phyloP scores from a whole-genome alignment of 2,113 vertebrate species.

The Morone chrysops region DNA sequence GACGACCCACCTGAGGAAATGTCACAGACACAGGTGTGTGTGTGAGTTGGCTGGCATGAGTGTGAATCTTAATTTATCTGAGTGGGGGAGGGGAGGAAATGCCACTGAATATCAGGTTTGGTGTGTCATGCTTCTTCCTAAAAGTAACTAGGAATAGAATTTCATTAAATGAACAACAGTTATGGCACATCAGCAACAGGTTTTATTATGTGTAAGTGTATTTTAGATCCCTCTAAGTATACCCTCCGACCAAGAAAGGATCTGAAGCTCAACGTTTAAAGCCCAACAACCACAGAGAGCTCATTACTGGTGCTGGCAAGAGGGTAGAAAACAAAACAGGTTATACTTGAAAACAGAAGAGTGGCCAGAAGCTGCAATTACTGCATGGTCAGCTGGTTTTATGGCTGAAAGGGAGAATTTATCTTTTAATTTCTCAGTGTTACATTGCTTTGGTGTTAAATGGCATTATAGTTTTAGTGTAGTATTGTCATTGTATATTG shows the following conservation, averaged over 20 bases:
- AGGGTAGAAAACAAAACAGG: constrained; percentile 41
- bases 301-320: constrained; percentile 46
- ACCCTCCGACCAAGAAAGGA: constrained; percentile 16
- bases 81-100: not conserved
- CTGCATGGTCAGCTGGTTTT: not conserved
- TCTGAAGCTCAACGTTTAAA: constrained; percentile 28
- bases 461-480: not conserved
- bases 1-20: constrained; percentile 89
- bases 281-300: constrained; percentile 16
- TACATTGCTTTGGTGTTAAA: not conserved
- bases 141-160: constrained; percentile 25
- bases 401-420: not conserved
- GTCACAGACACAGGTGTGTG: constrained; percentile 55
- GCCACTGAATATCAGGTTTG: constrained; percentile 38
- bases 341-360: constrained; percentile 34
- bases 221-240: constrained; percentile 53
- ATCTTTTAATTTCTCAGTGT: not conserved
- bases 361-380: not conserved
- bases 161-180: constrained; percentile 35
- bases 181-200: constrained; percentile 29
- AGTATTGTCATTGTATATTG: too few species aligned
- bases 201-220: constrained; percentile 37
- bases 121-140: constrained; percentile 19
- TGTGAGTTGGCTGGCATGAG: constrained; percentile 11
- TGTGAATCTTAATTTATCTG: constrained; percentile 15